Base-by-base conservation (phyloP, 2,888 invertebrate species). In the Reticulitermes lucifugus region DNA sequence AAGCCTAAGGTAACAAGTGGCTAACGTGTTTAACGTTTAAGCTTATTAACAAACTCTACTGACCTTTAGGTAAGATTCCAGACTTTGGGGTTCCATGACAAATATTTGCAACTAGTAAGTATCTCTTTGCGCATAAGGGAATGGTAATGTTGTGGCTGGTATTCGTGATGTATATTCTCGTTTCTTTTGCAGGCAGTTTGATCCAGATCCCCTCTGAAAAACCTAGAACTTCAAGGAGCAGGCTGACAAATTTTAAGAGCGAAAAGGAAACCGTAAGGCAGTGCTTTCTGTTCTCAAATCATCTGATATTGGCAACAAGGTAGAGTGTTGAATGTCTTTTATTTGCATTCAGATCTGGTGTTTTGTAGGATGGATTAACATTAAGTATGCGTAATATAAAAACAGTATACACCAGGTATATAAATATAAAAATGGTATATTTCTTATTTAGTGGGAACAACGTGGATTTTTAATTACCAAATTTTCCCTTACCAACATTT, bases 261-360 rank as follows among this genome's bases (percentile, higher is more conserved):
- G 95, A 95, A 88, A 95, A 95, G 88, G 96, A 96, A 89, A 92
- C 93, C 12, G 91, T 95, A 3, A 93, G 98, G 0, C 97, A 97
- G 90, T 97, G 97, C 87, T 98, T 97, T 90, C 93, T 98, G 35
- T 98, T 98, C 92, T 97, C 97, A 87, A 97, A 97, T 92, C 97
- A 97, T 90, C 92, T 98, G 88, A 94, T 98, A 87, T 92, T 98
- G 81, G 96, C 97, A 1, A 97, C 96, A 4, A 93, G 95, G 91
- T 93, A 93, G 88, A 83, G 35, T 43, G 43, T 46, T 75, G 12
- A 85, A 51, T 59, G 25, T 55, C 43, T 79, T 41, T 25, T 35
- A 21, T 35, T 10, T 41, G 14, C 25, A 29, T 12, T 25, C 6
- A 51, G 3, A 22, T 65, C 10, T 43, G 35, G 35, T 35, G 35